These are phyloP conservation scores for Epirrhoe tristata DNA, from an alignment of 2,888 invertebrate genomes.

Conservation along the genomic window DNA sequence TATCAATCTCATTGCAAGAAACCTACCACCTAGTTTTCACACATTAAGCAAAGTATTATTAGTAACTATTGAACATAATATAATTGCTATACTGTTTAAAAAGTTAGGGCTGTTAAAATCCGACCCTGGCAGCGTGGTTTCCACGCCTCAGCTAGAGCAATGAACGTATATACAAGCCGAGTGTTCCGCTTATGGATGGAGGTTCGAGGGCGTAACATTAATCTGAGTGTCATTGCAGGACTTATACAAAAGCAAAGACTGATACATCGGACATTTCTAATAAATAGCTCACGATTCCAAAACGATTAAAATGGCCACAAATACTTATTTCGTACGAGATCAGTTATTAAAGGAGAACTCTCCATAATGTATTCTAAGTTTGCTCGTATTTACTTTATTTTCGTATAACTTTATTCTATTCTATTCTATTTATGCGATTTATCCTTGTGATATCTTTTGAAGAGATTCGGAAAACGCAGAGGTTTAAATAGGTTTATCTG, in stretches of 20 bases:
- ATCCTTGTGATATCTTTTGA: constrained; percentile 13
- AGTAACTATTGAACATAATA: background rate
- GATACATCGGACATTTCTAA: constrained; percentile 1
- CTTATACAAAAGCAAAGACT: constrained; percentile 15
- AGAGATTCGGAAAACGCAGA: constrained; percentile 16
- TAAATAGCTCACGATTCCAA: constrained; percentile 8
- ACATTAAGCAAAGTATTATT: background rate
- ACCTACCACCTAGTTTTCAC: background rate
- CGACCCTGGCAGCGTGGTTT: constrained; percentile 18
- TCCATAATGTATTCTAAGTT: background rate
- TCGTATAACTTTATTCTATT: too few relatives aligned
- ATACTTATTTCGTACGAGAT: background rate
- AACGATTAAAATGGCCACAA: background rate
- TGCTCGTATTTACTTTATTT: too few relatives aligned
- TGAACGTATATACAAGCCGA: constrained; percentile 33
- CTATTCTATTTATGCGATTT: background rate
- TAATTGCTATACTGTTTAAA: background rate
- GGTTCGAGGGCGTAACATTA: constrained; percentile 37
- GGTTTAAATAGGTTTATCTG: constrained; percentile 17
- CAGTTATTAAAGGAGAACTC: background rate
- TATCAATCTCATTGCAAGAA: background rate
- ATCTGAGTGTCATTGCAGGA: constrained; percentile 30
- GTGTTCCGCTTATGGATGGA: constrained; percentile 28
- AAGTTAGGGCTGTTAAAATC: background rate
- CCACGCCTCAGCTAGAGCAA: constrained; percentile 16